Base-by-base conservation (phyloP, 2,888 invertebrate species). In the Elegia similella region DNA sequence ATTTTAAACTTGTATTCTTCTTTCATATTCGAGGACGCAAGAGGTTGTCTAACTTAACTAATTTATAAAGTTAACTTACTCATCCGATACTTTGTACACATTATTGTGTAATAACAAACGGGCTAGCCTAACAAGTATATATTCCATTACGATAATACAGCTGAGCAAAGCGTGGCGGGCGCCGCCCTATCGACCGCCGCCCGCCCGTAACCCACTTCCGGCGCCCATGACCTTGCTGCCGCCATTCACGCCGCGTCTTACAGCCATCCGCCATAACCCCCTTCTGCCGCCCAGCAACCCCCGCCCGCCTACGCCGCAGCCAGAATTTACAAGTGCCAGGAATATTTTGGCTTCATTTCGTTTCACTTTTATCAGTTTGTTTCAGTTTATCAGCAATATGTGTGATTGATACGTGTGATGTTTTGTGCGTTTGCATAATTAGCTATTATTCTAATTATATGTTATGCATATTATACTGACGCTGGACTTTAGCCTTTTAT, bases 161-260 rank as follows among this genome's bases (percentile, higher is more conserved):
- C 63, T 60, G 62, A 42, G 62, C 55, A 56, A 62, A 57, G 59
- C 55, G 61, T 59, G 62, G 60, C 67, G 60, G 59, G 67, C 63
- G 62, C 63, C 67, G 48, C 73, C 75, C 82, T 88, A 87, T 88
- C 87, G 87, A 87, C 87, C 87, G 84, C 53, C 82, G 78, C 81
- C 82, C 89, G 86, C 88, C 88, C 88, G 89, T 91, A 90, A 88
- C 90, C 89, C 88, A 91, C 87, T 88, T 90, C 89, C 88, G 84
- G 78, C 86, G 90, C 86, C 90, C 90, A 74, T 91, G 90, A 91
- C 90, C 90, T 91, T 91, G 90, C 81, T 76, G 75, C 80, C 86
- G 84, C 89, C 90, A 90, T 89, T 89, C 89, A 89, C 87, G 80
- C 78, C 78, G 79, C 79, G 80, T 84, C 86, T 85, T 84, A 76